Conservation (phyloP, 2,888 invertebrate species). For the Eupithecia inturbata region DNA sequence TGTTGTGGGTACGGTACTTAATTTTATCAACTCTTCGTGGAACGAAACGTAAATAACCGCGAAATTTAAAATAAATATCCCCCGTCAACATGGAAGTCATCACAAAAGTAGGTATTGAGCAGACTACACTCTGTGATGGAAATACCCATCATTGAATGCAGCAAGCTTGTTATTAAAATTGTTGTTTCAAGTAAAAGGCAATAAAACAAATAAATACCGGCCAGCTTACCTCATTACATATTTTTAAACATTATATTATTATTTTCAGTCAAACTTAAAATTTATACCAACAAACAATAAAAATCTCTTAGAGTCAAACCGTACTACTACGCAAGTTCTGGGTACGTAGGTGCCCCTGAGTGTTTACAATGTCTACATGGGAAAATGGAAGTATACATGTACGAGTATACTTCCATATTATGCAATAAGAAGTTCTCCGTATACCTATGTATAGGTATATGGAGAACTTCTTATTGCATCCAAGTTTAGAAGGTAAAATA, state of each 20-base stretch:
- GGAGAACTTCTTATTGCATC: too few species aligned
- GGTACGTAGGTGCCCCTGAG: background rate
- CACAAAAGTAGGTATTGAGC: background rate
- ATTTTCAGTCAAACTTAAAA: conserved; percentile 8
- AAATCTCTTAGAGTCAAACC: background rate
- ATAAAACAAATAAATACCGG: background rate
- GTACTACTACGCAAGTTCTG: background rate
- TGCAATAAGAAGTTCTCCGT: too few species aligned
- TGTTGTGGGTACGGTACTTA: background rate
- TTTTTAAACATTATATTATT: background rate
- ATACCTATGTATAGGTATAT: too few species aligned
- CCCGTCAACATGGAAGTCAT: background rate
- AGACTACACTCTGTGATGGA: background rate
- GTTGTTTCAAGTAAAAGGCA: background rate
- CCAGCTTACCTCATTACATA: background rate
- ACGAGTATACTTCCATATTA: too few species aligned
- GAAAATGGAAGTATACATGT: background rate
- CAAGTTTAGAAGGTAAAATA: background rate
- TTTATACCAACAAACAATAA: background rate
- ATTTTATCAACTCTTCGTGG: background rate
- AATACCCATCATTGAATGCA: background rate
- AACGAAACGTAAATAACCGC: conserved; percentile 6
- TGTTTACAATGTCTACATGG: background rate
- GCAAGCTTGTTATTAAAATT: background rate
- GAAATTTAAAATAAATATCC: background rate